phyloP scores from a whole-genome alignment of 2,113 vertebrate species.

The Sturnira hondurensis region DNA sequence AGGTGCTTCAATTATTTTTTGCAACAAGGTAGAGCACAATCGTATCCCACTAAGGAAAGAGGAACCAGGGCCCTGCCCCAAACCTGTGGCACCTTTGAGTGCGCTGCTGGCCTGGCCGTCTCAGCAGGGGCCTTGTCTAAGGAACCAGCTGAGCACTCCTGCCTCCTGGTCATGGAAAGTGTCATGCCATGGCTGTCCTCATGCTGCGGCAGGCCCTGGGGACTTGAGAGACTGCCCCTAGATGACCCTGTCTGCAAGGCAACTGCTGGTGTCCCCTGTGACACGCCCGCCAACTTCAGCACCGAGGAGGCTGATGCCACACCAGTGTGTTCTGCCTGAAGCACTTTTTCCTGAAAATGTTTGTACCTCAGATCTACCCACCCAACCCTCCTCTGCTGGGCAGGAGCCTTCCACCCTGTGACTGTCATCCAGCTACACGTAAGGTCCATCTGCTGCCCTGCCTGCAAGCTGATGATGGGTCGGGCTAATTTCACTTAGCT shows the following conservation, averaged over 20 bases:
- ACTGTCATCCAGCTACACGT: not conserved
- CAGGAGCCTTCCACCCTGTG: not conserved
- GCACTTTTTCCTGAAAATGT: constrained; percentile 33
- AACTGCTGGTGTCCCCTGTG: not conserved
- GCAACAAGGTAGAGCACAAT: not conserved
- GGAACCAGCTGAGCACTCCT: not conserved
- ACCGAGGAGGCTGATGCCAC: not conserved
- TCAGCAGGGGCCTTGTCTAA: not conserved
- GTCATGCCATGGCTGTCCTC: rapidly evolving
- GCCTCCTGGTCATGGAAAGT: not conserved
- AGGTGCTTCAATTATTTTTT: not conserved
- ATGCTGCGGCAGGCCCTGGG: too few species aligned
- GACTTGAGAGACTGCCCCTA: too few species aligned
- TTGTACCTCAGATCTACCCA: not conserved
- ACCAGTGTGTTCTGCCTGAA: not conserved
- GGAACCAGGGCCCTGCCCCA: not conserved
- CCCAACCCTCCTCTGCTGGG: not conserved
- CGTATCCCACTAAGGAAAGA: not conserved
- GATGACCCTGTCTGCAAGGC: not conserved
- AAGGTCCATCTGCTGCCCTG: not conserved
- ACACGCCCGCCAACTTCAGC: not conserved
- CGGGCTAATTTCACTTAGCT: not conserved
- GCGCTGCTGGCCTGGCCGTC: not conserved
- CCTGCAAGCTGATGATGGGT: not conserved
- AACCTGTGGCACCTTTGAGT: not conserved